Evolutionary conservation across 1,140 invertebrate genomes (phyloP).

Genomic region (Macrocentrus cingulum): DNA sequence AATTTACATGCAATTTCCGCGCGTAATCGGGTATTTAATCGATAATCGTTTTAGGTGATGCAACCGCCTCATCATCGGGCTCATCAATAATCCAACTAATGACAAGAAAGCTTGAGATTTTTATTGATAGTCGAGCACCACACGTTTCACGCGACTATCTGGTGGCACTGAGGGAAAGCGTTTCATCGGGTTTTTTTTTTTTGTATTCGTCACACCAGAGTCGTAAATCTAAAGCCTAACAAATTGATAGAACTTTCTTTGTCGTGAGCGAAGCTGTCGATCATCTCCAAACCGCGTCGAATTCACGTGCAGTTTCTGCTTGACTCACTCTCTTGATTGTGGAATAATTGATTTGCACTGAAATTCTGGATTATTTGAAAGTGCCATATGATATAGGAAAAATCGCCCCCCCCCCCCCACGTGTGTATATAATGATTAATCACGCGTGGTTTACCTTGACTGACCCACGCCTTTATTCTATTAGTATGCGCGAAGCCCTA

Average conservation of each 20-base stretch:
- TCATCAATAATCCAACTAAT: neutral
- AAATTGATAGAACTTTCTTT: no score
- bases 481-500: constrained; percentile 55
- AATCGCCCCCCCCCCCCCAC: neutral
- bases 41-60: neutral
- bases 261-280: no score
- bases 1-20: neutral
- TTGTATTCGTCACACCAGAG: neutral
- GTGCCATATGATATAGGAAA: no score
- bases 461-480: constrained; percentile 42
- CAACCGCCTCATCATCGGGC: no score
- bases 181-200: constrained; percentile 6
- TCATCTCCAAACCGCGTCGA: no score
- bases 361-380: no score
- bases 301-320: no score
- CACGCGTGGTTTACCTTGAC: constrained; percentile 28
- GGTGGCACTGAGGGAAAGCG: constrained; percentile 6
- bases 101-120: neutral
- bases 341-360: no score
- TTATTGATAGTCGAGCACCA: neutral
- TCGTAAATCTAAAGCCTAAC: no score
- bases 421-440: constrained; percentile 12
- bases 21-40: neutral
- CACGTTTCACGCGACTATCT: neutral
- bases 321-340: no score